Evolutionary conservation across 2,888 invertebrate genomes (phyloP).

Genomic region (Carabus problematicus): DNA sequence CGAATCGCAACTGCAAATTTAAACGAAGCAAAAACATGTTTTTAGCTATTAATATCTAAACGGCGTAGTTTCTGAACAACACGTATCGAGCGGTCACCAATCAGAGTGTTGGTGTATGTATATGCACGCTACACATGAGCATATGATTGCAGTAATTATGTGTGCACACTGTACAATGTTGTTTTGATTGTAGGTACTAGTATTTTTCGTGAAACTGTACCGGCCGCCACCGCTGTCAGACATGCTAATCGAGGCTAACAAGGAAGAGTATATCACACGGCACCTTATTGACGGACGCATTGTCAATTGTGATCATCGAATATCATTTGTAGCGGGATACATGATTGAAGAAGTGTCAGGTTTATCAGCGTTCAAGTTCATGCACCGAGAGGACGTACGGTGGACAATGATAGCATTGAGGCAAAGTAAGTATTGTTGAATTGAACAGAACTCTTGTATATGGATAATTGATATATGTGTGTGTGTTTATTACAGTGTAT

Average conservation of each 20-base stretch:
- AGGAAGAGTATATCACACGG: slow-evolving; percentile 88
- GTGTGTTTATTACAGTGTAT: slow-evolving; percentile 70
- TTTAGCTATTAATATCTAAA: not conserved
- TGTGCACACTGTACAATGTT: not conserved
- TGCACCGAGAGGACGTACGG: slow-evolving; percentile 88
- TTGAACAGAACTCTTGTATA: not conserved
- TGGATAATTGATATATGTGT: slow-evolving; percentile 26
- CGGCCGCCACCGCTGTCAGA: slow-evolving; percentile 75
- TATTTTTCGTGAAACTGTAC: slow-evolving; percentile 76
- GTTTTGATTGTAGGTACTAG: slow-evolving; percentile 63
- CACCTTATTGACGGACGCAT: slow-evolving; percentile 90
- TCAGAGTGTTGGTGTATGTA: too few species aligned
- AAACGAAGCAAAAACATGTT: not conserved
- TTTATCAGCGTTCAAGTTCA: slow-evolving; percentile 86
- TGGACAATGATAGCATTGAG: slow-evolving; percentile 88
- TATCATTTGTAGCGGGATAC: slow-evolving; percentile 87
- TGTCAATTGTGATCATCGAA: slow-evolving; percentile 89
- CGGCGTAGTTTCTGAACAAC: too few species aligned
- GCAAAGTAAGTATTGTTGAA: slow-evolving; percentile 77
- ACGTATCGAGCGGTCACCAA: too few species aligned
- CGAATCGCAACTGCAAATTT: not conserved
- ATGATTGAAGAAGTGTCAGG: slow-evolving; percentile 89
- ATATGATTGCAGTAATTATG: too few species aligned
- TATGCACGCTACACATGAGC: too few species aligned
- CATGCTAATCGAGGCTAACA: slow-evolving; percentile 70